These are phyloP conservation scores for Malacoctenus gilli DNA, from an alignment of 2,797 vertebrate genomes.

Conservation along the genomic window DNA sequence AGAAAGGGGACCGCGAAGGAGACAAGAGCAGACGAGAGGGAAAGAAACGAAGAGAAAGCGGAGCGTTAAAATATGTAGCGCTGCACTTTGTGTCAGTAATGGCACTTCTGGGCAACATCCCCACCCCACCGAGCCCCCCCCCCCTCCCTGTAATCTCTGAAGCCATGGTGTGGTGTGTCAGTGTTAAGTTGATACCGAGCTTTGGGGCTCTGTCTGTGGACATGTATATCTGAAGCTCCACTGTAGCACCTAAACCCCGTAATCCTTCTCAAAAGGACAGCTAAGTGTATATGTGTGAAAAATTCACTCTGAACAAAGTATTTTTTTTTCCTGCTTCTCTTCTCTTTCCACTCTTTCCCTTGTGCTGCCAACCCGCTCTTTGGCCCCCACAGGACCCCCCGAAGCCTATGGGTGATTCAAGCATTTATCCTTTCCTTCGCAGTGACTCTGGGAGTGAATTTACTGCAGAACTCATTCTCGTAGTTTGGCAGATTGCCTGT, in stretches of 20 bases:
- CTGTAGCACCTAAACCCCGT: conserved; percentile 65
- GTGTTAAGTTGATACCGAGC: conserved; percentile 71
- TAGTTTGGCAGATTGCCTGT: conserved; percentile 41
- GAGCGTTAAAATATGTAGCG: conserved; percentile 59
- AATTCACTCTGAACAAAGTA: conserved; percentile 54
- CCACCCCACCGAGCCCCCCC: background rate
- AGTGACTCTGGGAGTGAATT: conserved; percentile 35
- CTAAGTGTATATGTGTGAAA: conserved; percentile 57
- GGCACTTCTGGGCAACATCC: conserved; percentile 54
- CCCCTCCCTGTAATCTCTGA: conserved; percentile 59
- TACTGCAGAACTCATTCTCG: conserved; percentile 30
- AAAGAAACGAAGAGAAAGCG: conserved; percentile 56
- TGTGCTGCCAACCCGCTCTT: conserved; percentile 32
- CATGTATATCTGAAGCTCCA: conserved; percentile 58
- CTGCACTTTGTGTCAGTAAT: conserved; percentile 74
- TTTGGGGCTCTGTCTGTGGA: conserved; percentile 62
- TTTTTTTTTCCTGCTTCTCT: conserved; percentile 42
- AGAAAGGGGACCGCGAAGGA: conserved; percentile 58
- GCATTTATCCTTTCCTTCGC: conserved; percentile 53
- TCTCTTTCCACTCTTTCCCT: conserved; percentile 34
- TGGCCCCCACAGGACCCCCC: conserved; percentile 40
- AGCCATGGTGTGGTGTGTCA: conserved; percentile 60
- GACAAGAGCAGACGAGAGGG: conserved; percentile 61
- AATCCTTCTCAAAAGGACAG: conserved; percentile 67
- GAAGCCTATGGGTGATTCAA: conserved; percentile 54